Percentiles rank a stretch among this genome's conserved stretches.
These are phyloP conservation scores for Drosophila parvula DNA, from an alignment of 1,140 invertebrate genomes.

Conservation along the genomic window DNA sequence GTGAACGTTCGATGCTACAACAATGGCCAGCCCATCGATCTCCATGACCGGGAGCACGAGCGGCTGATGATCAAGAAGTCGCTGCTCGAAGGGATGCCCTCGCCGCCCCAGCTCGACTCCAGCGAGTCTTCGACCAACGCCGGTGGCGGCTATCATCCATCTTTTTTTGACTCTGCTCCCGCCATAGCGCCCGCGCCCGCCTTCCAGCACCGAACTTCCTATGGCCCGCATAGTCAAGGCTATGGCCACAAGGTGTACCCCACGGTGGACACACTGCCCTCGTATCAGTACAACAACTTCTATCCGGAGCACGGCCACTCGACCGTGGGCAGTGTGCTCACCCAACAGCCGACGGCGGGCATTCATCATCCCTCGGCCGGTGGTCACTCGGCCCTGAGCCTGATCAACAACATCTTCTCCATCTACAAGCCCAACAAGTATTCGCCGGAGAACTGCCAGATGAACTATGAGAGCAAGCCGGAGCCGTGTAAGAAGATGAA, in stretches of 20 bases:
- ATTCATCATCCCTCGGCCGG: constrained; percentile 70
- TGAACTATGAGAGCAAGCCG: constrained; percentile 83
- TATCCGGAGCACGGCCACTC: constrained; percentile 67
- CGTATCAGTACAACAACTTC: constrained; percentile 83
- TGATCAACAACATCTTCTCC: constrained; percentile 85
- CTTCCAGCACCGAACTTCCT: constrained; percentile 22
- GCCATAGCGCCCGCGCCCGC: constrained; percentile 27
- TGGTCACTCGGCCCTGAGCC: constrained; percentile 76
- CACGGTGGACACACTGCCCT: constrained; percentile 70
- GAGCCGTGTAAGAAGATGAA: constrained; percentile 85
- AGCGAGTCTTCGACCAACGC: constrained; percentile 61
- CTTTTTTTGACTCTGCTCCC: constrained; percentile 80
- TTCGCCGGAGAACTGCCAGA: constrained; percentile 81
- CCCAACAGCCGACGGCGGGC: constrained; percentile 72
- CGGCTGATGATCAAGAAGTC: constrained; percentile 82
- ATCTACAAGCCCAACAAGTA: constrained; percentile 84
- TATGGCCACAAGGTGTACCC: constrained; percentile 82
- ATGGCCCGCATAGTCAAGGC: constrained; percentile 26
- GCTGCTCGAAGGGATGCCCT: constrained; percentile 80
- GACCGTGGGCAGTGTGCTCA: constrained; percentile 65
- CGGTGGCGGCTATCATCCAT: constrained; percentile 44
- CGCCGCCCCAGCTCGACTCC: constrained; percentile 75
- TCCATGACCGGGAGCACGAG: constrained; percentile 82
- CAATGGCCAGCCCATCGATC: constrained; percentile 81
- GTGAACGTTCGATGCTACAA: constrained; percentile 82